Conservation (phyloP, 2,113 vertebrate genomes). For the Corvus hawaiiensis region DNA sequence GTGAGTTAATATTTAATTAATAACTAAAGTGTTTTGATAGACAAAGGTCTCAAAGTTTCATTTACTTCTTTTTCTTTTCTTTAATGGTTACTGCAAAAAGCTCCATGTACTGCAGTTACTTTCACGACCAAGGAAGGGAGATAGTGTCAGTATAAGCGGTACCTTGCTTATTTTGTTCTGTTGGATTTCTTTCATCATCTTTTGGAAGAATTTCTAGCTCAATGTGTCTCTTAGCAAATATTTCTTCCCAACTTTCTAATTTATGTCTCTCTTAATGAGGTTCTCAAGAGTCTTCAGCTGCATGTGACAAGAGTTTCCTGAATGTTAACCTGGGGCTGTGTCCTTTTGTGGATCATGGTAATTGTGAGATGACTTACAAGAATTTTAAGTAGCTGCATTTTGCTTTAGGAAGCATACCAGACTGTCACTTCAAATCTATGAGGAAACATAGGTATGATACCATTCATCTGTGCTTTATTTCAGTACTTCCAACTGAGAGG, state of each 20-base stretch:
- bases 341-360: not conserved
- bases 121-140: not conserved
- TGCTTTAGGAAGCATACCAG: not conserved
- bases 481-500: not conserved
- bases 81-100: not conserved
- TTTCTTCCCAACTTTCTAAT: not conserved
- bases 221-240: not conserved
- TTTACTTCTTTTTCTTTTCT: not conserved
- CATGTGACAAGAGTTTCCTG: not conserved
- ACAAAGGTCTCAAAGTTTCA: not conserved
- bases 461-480: not conserved
- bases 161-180: not conserved
- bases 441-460: not conserved
- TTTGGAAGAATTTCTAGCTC: not conserved
- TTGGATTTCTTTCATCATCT: not conserved
- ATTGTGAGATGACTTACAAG: not conserved
- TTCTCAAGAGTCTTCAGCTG: not conserved
- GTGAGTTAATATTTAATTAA: not conserved
- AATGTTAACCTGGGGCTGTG: not conserved
- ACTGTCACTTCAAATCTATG: not conserved
- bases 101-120: not conserved
- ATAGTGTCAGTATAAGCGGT: fast-evolving
- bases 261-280: not conserved
- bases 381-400: not conserved
- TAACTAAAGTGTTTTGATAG: not conserved